Evolutionary conservation across 2,113 vertebrate species (phyloP), one percentile per base, ranked within the genome.

Genomic region (Cyprinodon tularosa): DNA sequence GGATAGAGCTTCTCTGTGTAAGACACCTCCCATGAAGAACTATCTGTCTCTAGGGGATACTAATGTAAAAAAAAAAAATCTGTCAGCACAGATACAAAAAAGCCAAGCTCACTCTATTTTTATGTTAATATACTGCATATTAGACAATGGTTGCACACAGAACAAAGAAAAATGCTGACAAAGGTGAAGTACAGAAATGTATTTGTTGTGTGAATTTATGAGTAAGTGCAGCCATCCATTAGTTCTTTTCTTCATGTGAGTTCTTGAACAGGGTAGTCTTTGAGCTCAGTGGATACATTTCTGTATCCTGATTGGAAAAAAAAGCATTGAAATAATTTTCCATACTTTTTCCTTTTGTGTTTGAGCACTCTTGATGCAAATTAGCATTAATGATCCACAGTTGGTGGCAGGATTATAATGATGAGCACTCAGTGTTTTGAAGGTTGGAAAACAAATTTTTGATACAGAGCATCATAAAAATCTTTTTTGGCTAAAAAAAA

Each of bases 11-110:
- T 71, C 75, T 88, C 81, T n/a, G 86, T 92, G 88, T 93, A 93
- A 92, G 92, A 91, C 86, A 92, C 89, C 83, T 91, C 84, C 86
- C 72, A 90, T 85, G 79, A 78, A 70, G 65, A 90, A 71, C 84
- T 74, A 72, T 61, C 70, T 44, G 73, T 92, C 93, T 88, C 91
- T 60, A 72, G 92, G 90, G 93, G 72, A 87, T 80, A 81, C 66
- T 74, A 64, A 80, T 86, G 85, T 81, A 91, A 87, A 91, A 94
- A 29, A 29, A 29, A 29, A 29, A 29, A 83, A 76, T 71, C 72
- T 88, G 88, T 91, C 89, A 89, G 85, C 80, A 73, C 88, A 81
- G 77, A 66, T 13, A 47, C 57, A 90, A 86, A 66, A 85, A 86
- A 66, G 60, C 20, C 62, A 87, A 65, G 68, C 68, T 62, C 45